A percentile compares a stretch with the other conserved stretches of the same genome.
Conservation (phyloP, 2,888 invertebrate species). For the Blastobasis adustella region DNA sequence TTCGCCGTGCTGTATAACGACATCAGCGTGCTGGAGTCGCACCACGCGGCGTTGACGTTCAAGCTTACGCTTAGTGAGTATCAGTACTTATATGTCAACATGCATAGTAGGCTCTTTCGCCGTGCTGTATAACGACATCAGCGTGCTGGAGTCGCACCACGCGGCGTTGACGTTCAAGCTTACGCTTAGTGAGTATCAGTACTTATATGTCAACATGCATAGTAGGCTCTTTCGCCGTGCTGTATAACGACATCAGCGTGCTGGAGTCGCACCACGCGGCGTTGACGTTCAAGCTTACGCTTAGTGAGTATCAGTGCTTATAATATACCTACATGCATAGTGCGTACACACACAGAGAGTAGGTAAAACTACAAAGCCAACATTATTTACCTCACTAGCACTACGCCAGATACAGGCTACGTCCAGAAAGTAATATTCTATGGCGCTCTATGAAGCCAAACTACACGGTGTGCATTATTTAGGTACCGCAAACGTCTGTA, state of each 20-base stretch:
- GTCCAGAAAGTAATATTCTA: no score
- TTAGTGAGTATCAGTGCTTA: conserved; percentile 67
- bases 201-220: no score
- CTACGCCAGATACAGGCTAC: no score
- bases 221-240: no score
- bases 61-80: conserved; percentile 87
- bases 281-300: conserved; percentile 93
- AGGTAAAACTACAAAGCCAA: no score
- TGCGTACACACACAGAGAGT: no score
- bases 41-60: conserved; percentile 96
- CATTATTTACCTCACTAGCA: no score
- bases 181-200: conserved; percentile 78
- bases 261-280: conserved; percentile 98
- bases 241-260: conserved; percentile 97
- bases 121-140: conserved; percentile 95
- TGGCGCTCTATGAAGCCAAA: no score
- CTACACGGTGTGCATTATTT: no score
- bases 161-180: conserved; percentile 96
- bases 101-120: no score
- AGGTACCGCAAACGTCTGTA: no score
- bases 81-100: neutral
- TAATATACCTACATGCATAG: neutral
- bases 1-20: conserved; percentile 98
- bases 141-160: conserved; percentile 97
- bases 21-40: conserved; percentile 94